Base-by-base conservation (phyloP, 1,140 invertebrate species). In the Danaus melanippus region DNA sequence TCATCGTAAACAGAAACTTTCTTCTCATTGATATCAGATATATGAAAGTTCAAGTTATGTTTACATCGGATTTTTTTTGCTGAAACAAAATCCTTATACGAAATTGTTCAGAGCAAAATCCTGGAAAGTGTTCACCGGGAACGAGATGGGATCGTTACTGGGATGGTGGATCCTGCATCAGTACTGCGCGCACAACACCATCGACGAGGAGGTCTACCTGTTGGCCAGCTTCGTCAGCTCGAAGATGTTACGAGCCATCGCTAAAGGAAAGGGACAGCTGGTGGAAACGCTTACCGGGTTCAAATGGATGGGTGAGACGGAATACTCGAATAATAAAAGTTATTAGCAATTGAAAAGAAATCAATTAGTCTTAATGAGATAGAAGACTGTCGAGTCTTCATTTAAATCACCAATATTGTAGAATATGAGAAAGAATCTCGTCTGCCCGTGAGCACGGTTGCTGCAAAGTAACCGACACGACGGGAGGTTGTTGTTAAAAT, bases 221-320 rank as follows among this genome's bases (percentile, higher is more conserved):
- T 74, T 99, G 44, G 91, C 96, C 41, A 98, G 97, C 68, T 97
- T 98, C 7, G 98, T 99, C 17, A 99, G 97, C 46, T 99, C 98
- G 8, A 98, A 98, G 89, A 97, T 99, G 64, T 84, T 99, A n/a
- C 84, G 90, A 15, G 91, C 96, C 2, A 95, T 99, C 69, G 92
- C 93, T 0, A 88, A 91, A 44, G 89, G 88, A 11, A 94, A 98
- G 82, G 97, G 96, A 12, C 88, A 91, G 67, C 97, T 95, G 81
- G 90, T 93, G 84, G 97, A 99, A 88, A 99, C 98, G 0, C 88
- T 99, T 46, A 99, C 98, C n/a, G 95, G 98, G 0, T 99, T 99
- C 77, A 99, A 99, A 76, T 99, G 98, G 97, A 99, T 99, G 95
- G 98, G 96, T 74, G 58, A 78, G 67, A 69, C 9, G n/a, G n/a